phyloP scores from a whole-genome alignment of 2,113 vertebrate species.

The Hippocampus comes region DNA sequence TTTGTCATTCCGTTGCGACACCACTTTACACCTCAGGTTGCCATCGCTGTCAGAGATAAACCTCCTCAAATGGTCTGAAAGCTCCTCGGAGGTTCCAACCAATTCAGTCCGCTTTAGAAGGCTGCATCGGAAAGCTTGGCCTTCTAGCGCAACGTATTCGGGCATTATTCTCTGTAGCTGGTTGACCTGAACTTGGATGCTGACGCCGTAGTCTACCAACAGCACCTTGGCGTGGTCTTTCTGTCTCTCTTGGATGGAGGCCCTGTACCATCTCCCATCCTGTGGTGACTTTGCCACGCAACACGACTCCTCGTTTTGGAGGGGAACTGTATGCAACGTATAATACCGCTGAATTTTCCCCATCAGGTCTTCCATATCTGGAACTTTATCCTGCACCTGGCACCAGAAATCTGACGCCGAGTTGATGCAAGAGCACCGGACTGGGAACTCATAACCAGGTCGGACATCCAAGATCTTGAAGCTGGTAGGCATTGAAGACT shows the following conservation, averaged over 20 bases:
- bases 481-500: not conserved
- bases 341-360: constrained; percentile 78
- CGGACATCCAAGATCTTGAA: constrained; percentile 71
- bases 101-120: constrained; percentile 70
- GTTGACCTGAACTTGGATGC: constrained; percentile 62
- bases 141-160: constrained; percentile 73
- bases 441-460: constrained; percentile 74
- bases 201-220: constrained; percentile 81
- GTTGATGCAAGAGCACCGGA: constrained; percentile 69
- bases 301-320: constrained; percentile 67
- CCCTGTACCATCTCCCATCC: constrained; percentile 82
- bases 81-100: constrained; percentile 36
- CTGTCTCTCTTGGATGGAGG: constrained; percentile 58
- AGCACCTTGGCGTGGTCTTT: constrained; percentile 56
- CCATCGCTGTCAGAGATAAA: constrained; percentile 56
- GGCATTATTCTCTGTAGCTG: constrained; percentile 75
- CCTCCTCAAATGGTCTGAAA: constrained; percentile 53
- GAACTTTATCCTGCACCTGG: constrained; percentile 67
- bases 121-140: constrained; percentile 82
- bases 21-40: constrained; percentile 73
- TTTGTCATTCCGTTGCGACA: constrained; percentile 60
- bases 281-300: constrained; percentile 75
- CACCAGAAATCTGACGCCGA: constrained; percentile 85
- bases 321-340: constrained; percentile 50
- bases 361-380: constrained; percentile 78